Evolutionary conservation across 2,797 vertebrate genomes (phyloP).

Genomic region (Acipenser transmontanus): DNA sequence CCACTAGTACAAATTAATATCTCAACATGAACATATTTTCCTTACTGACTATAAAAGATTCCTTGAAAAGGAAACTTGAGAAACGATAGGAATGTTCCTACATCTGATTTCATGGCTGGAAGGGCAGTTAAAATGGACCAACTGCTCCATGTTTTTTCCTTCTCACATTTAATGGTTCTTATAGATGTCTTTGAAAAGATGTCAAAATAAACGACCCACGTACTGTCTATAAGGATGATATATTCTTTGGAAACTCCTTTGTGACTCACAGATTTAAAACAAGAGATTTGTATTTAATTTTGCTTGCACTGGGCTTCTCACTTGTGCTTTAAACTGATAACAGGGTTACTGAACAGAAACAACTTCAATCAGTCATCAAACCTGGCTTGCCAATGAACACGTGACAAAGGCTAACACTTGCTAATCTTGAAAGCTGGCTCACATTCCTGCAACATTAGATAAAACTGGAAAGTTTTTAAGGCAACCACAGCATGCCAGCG

Average conservation of each 20-base stretch:
- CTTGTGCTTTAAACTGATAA: conserved; percentile 20
- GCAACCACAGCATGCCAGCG: conserved; percentile 15
- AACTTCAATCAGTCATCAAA: conserved; percentile 15
- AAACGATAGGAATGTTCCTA: conserved; percentile 10
- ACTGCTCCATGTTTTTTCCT: neutral
- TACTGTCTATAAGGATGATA: neutral
- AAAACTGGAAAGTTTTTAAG: conserved; percentile 19
- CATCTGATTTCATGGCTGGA: neutral
- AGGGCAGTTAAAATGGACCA: neutral
- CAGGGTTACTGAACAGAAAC: conserved; percentile 24
- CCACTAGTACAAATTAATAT: conserved; percentile 3
- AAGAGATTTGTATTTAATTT: conserved; percentile 1
- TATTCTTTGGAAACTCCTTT: neutral
- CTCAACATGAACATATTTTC: neutral
- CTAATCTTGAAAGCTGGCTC: conserved; percentile 12
- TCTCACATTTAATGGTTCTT: conserved; percentile 2
- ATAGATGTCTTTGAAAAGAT: conserved; percentile 6
- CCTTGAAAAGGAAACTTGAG: conserved; percentile 7
- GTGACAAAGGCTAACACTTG: conserved; percentile 14
- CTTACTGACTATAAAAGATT: conserved; percentile 1
- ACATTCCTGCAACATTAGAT: conserved; percentile 22
- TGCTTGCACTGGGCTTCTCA: neutral
- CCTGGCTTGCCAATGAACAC: conserved; percentile 13
- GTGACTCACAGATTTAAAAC: conserved; percentile 7
- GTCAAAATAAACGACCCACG: neutral